Percentiles rank a stretch among this genome's conserved stretches.
These are phyloP conservation scores for Carassius carassius DNA, from an alignment of 2,113 vertebrate species.

Conservation along the genomic window DNA sequence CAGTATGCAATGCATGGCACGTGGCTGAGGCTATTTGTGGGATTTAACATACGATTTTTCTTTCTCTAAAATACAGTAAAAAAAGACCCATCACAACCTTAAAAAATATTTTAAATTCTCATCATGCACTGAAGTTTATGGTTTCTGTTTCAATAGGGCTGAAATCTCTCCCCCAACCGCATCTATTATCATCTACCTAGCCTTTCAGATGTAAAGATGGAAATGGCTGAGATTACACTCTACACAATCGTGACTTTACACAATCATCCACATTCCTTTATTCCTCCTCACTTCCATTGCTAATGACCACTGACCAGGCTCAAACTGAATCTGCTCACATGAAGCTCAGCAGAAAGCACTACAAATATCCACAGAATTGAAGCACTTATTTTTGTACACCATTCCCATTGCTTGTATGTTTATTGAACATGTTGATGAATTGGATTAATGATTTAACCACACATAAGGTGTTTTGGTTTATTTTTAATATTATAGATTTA, in stretches of 20 bases:
- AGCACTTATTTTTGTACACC: background rate
- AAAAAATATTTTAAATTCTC: background rate
- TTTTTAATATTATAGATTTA: too few relatives aligned
- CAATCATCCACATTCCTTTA: background rate
- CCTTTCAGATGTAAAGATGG: background rate
- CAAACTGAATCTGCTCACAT: background rate
- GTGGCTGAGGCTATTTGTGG: background rate
- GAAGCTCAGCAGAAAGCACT: background rate
- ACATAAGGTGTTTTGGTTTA: too few relatives aligned
- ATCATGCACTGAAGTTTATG: background rate
- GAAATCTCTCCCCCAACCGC: background rate
- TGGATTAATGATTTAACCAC: background rate
- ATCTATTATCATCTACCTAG: background rate
- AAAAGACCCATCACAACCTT: background rate
- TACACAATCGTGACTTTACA: background rate
- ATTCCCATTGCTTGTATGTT: background rate
- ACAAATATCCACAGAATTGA: background rate
- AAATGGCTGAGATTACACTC: background rate
- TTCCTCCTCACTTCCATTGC: background rate
- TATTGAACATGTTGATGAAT: background rate
- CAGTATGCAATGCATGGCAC: background rate
- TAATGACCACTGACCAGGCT: background rate
- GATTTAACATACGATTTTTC: background rate
- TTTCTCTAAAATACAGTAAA: too few relatives aligned
- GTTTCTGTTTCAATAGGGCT: background rate